Evolutionary conservation across 2,113 vertebrate genomes (phyloP).

Genomic region (Megalops atlanticus): DNA sequence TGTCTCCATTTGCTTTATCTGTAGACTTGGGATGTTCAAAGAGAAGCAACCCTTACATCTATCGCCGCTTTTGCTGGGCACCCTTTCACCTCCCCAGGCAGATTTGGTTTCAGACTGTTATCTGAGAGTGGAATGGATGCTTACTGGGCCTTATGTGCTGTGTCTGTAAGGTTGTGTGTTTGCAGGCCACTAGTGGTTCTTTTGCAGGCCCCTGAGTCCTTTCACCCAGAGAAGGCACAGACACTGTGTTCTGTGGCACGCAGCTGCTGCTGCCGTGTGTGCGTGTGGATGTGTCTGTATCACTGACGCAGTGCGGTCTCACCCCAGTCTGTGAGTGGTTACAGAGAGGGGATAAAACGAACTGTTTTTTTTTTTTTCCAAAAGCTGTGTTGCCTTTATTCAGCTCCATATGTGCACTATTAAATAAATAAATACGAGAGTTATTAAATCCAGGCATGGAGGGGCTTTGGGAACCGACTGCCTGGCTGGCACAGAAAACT

Average conservation of each 20-base stretch:
- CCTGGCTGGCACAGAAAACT: not conserved
- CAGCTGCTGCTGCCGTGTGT: constrained; percentile 5
- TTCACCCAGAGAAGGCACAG: not conserved
- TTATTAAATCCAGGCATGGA: not conserved
- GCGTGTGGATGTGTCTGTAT: not conserved
- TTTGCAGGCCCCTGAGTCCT: constrained; percentile 18
- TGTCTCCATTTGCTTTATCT: constrained; percentile 7
- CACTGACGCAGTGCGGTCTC: not conserved
- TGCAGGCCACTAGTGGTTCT: constrained; percentile 11
- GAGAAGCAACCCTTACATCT: constrained; percentile 33
- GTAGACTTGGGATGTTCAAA: not conserved
- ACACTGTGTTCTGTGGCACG: not conserved
- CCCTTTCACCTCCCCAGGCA: constrained; percentile 49
- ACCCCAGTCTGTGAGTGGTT: not conserved
- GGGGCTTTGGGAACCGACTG: no score
- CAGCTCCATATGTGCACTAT: constrained; percentile 4
- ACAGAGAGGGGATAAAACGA: not conserved
- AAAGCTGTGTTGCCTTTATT: not conserved
- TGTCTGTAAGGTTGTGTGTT: not conserved
- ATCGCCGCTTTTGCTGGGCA: constrained; percentile 42
- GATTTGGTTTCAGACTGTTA: constrained; percentile 65
- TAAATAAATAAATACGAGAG: not conserved
- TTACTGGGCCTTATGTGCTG: not conserved
- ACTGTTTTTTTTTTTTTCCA: not conserved
- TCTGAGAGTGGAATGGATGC: constrained; percentile 45